phyloP scores from a whole-genome alignment of 1,140 invertebrate species.

The Mercenaria mercenaria region DNA sequence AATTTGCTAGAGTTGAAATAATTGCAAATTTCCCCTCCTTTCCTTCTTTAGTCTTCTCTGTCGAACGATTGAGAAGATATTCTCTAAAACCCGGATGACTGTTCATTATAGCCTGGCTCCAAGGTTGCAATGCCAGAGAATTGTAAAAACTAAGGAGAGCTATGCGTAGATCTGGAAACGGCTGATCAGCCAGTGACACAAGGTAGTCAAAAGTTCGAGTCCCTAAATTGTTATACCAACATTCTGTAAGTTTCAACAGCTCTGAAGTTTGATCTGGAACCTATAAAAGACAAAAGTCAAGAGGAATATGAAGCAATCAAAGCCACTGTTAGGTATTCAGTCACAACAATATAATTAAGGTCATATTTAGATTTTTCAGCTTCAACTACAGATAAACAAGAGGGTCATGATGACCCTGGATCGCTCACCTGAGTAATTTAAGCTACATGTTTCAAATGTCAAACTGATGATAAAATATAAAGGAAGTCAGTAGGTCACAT shows the following conservation, averaged over 20 bases:
- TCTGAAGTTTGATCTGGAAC: slow-evolving; percentile 84
- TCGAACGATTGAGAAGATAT: slow-evolving; percentile 91
- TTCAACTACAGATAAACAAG: no score
- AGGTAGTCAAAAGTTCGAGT: slow-evolving; percentile 88
- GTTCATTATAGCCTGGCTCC: slow-evolving; percentile 89
- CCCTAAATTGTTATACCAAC: slow-evolving; percentile 88
- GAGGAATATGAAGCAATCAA: no score
- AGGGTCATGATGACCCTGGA: no score
- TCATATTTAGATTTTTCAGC: no score
- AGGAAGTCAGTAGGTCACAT: no score
- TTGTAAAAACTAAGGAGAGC: slow-evolving; percentile 87
- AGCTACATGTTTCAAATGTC: no score
- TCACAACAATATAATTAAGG: no score
- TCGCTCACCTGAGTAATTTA: no score
- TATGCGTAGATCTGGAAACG: slow-evolving; percentile 89
- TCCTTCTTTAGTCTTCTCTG: slow-evolving; percentile 90
- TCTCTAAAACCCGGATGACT: slow-evolving; percentile 90
- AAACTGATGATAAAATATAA: no score
- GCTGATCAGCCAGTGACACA: slow-evolving; percentile 88
- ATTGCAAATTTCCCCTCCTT: slow-evolving; percentile 91
- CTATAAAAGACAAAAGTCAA: slow-evolving; percentile 67
- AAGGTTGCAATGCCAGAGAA: slow-evolving; percentile 87
- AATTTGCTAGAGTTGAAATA: slow-evolving; percentile 89
- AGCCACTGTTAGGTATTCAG: no score
- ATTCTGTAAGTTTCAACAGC: slow-evolving; percentile 87